Evolutionary conservation across 37 sponge, comb jelly and placozoan species (phyloP).

Genomic region (Axinella damicornis): DNA sequence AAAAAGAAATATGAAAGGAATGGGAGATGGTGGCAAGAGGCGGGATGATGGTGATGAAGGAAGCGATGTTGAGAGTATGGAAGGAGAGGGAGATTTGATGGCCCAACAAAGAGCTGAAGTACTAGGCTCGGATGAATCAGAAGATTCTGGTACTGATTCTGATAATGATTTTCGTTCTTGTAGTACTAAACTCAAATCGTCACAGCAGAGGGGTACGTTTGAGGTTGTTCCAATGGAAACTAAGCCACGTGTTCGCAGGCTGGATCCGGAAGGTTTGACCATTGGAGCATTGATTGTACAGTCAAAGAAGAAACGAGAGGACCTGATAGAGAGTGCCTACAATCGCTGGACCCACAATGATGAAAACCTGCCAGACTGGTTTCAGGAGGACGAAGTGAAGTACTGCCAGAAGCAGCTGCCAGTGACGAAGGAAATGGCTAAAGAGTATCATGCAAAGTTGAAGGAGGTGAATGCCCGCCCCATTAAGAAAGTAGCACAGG

Average conservation of each 20-base stretch:
- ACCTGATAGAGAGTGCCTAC: conserved; percentile 89
- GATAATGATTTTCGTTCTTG: neutral
- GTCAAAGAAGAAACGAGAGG: conserved; percentile 86
- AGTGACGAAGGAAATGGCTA: conserved; percentile 92
- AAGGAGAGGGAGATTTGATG: neutral
- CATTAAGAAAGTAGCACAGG: conserved; percentile 98
- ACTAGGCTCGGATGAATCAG: neutral
- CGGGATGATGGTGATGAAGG: too few species aligned
- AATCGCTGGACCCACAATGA: conserved; percentile 91
- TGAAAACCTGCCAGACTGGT: conserved; percentile 95
- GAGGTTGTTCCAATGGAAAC: conserved; percentile 61
- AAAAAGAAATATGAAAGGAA: too few species aligned
- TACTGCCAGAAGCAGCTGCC: conserved; percentile 88
- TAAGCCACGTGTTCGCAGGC: conserved; percentile 24
- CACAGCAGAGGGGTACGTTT: neutral
- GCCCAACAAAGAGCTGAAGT: neutral
- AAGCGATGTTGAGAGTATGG: too few species aligned
- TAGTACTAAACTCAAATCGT: neutral
- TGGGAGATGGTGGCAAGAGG: too few species aligned
- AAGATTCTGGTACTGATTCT: neutral
- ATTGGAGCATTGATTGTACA: conserved; percentile 83
- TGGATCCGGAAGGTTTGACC: conserved; percentile 91
- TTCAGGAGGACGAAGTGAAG: conserved; percentile 85
- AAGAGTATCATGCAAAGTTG: conserved; percentile 76
- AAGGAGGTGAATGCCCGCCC: conserved; percentile 94